These are phyloP conservation scores for Cartodere bifasciata DNA, from an alignment of 2,888 invertebrate species.

Conservation along the genomic window DNA sequence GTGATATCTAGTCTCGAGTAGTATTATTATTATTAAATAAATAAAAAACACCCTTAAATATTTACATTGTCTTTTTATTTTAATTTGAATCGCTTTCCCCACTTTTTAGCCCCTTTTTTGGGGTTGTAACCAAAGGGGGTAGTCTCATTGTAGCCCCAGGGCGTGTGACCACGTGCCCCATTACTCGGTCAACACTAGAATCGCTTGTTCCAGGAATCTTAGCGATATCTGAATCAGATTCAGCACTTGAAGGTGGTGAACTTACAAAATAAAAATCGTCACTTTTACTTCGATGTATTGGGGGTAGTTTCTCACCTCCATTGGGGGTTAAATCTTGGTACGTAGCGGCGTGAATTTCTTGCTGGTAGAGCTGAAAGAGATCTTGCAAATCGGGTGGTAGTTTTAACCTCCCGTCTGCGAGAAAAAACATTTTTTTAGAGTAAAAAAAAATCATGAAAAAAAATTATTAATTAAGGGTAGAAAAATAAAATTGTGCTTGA, in stretches of 20 bases:
- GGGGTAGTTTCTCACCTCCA: constrained; percentile 47
- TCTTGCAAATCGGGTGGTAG: constrained; percentile 66
- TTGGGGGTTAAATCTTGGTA: constrained; percentile 52
- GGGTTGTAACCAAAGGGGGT: too few relatives aligned
- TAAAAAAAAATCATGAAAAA: not conserved
- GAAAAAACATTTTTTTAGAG: not conserved
- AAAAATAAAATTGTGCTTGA: too few relatives aligned
- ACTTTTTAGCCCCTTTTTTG: too few relatives aligned
- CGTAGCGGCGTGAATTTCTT: constrained; percentile 75
- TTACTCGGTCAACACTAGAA: constrained; percentile 29
- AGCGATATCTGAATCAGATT: constrained; percentile 30
- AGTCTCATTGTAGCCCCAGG: constrained; percentile 29
- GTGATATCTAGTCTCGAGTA: too few relatives aligned
- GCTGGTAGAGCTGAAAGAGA: constrained; percentile 70
- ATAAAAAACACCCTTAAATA: too few relatives aligned
- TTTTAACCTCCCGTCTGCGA: constrained; percentile 51
- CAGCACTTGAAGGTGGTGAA: constrained; percentile 30
- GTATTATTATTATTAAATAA: too few relatives aligned
- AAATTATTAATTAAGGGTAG: not conserved
- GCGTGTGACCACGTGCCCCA: constrained; percentile 32
- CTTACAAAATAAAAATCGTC: too few relatives aligned
- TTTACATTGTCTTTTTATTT: too few relatives aligned
- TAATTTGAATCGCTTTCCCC: too few relatives aligned
- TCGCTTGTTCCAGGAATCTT: constrained; percentile 23
- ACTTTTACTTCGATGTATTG: constrained; percentile 40